phyloP scores from a whole-genome alignment of 2,113 vertebrate genomes.

The Chaetops frenatus region DNA sequence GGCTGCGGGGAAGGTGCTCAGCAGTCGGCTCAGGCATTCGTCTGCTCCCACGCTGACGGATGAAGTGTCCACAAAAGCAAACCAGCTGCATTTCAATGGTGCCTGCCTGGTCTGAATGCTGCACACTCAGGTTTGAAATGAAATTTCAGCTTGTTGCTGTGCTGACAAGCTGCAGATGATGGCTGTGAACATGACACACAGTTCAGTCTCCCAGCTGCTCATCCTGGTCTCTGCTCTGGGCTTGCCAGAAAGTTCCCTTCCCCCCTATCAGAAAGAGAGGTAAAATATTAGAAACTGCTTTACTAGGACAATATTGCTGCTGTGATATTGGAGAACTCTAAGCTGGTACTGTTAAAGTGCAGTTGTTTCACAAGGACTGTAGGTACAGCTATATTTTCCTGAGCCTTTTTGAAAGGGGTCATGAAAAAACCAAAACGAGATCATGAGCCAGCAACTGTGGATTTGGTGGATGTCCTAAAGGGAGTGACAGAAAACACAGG shows the following conservation, averaged over 20 bases:
- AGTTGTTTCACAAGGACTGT: not conserved
- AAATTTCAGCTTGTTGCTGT: not conserved
- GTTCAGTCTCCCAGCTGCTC: not conserved
- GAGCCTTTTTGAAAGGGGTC: not conserved
- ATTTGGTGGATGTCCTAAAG: conserved; percentile 3
- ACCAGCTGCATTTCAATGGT: not conserved
- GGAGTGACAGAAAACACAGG: conserved; percentile 15
- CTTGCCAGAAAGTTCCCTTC: not conserved
- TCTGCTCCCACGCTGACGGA: not conserved
- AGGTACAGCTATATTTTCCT: not conserved
- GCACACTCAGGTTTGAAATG: not conserved
- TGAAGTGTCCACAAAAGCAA: not conserved
- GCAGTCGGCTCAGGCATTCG: conserved; percentile 7
- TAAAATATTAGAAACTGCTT: not conserved
- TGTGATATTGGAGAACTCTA: not conserved
- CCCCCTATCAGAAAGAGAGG: not conserved
- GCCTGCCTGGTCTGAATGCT: not conserved
- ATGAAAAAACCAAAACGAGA: not conserved
- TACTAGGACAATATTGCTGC: not conserved
- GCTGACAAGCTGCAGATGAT: not conserved
- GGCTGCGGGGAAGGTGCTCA: not conserved
- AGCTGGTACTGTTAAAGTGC: not conserved
- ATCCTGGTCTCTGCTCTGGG: not conserved
- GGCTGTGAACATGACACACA: not conserved
- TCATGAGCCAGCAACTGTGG: not conserved